These are phyloP conservation scores for Stomatorhinus ivindoensis DNA, from an alignment of 2,113 vertebrate genomes.

Conservation along the genomic window DNA sequence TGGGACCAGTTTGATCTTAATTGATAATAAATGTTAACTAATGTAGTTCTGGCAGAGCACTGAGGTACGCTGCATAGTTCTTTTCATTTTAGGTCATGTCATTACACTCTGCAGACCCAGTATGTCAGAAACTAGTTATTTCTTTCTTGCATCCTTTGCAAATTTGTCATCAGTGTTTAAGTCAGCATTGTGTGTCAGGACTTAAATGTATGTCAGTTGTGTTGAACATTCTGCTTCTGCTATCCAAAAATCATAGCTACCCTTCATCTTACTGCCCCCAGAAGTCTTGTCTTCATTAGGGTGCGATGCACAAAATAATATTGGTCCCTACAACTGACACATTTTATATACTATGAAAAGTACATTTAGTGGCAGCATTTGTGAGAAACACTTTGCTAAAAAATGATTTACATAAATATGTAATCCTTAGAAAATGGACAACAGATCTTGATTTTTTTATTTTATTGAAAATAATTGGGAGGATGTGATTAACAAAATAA, in stretches of 20 bases:
- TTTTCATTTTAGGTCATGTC: not conserved
- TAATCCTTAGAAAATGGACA: not conserved
- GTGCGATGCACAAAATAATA: not conserved
- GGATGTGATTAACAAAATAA: slow-evolving; percentile 33
- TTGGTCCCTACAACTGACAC: not conserved
- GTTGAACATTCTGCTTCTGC: not conserved
- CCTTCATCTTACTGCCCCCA: not conserved
- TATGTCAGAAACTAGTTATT: not conserved
- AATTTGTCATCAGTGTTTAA: not conserved
- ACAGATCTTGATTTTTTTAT: not conserved
- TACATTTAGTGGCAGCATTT: not conserved
- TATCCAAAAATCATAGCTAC: not conserved
- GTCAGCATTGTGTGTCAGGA: not conserved
- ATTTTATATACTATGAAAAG: not conserved
- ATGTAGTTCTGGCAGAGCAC: not conserved
- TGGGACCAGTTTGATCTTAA: not conserved
- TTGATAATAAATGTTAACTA: not conserved
- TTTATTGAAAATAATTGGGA: slow-evolving; percentile 38
- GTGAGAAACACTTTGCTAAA: not conserved
- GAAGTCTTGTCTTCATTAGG: not conserved
- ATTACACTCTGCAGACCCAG: not conserved
- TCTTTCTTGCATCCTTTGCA: not conserved
- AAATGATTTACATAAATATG: not conserved
- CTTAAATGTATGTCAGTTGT: not conserved
- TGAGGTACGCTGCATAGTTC: not conserved